Evolutionary conservation across 2,797 vertebrate genomes (phyloP), one percentile per base, ranked within the genome.

Genomic region (Urosaurus nigricauda): DNA sequence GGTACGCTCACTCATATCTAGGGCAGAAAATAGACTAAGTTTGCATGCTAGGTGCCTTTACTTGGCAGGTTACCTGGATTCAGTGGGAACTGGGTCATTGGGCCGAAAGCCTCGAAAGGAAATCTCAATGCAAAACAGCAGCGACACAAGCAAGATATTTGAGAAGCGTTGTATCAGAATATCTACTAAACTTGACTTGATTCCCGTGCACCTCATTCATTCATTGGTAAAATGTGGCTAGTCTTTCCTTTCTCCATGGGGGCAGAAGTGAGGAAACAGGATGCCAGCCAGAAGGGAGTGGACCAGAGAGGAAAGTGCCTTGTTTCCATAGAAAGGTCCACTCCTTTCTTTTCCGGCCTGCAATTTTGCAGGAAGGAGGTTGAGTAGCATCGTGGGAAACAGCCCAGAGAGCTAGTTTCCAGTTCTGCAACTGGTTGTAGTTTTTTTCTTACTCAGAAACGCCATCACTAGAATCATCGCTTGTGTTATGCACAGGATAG

Each of bases 281-380:
- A 93, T 90, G 65, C 19, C 6, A 71, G 2, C n/a, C 81, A 12
- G 0, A 63, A 90, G 95, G 93, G 91, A 93, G 91, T 13, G 84
- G 91, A 88, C 83, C 86, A 63, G 78, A 85, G 58, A 68, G 89
- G 92, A 70, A 51, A 88, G 24, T 0, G 37, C 3, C 13, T 53
- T 21, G 17, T 3, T 1, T 0, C 6, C 2, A 82, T 17, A 35
- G 78, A 5, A 90, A 82, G 73, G 79, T 6, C 32, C 74, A 0
- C 19, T 79, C 86, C 68, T 26, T 51, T 88, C 17, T 13, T 0
- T 0, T 19, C 9, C 0, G 24, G 51, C 56, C 84, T 0, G 16
- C 35, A 68, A 73, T 74, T 7, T 65, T 14, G 82, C 40, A 12
- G 32, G 35, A 83, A 8, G 40, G 0, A 5, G 21, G 70, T 80